These are phyloP conservation scores for Rosalia funebris DNA, from an alignment of 2,888 invertebrate species.

Conservation along the genomic window DNA sequence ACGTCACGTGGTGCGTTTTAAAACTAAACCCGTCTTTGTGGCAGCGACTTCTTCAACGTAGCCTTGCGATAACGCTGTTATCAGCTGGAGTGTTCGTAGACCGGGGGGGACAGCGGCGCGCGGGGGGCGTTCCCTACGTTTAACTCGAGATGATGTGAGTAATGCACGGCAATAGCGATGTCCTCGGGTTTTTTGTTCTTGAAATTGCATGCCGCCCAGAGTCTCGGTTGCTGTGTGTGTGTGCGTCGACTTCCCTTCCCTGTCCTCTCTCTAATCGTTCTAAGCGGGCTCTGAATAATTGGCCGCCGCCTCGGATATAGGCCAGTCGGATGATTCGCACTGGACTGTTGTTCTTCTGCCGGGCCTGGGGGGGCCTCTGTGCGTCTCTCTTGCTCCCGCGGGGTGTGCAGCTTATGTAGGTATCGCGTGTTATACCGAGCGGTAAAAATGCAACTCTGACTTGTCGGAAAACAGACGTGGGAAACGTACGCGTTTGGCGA, in stretches of 20 bases:
- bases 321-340: neutral
- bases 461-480: too few relatives aligned
- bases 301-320: neutral
- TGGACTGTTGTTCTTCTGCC: neutral
- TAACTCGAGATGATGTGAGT: conserved; percentile 10
- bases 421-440: too few relatives aligned
- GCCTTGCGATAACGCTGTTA: conserved; percentile 29
- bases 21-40: conserved; percentile 29
- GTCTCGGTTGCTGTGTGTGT: too few relatives aligned
- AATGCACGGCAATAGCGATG: conserved; percentile 10
- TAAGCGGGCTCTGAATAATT: too few relatives aligned
- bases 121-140: conserved; percentile 15
- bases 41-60: conserved; percentile 35
- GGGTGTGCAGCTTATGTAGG: too few relatives aligned
- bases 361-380: neutral
- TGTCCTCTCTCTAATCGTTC: too few relatives aligned
- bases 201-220: too few relatives aligned
- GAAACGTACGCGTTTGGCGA: too few relatives aligned
- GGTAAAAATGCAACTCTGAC: neutral
- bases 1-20: conserved; percentile 14
- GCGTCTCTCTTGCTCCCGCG: neutral
- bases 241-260: too few relatives aligned
- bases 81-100: conserved; percentile 24
- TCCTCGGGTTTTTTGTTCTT: conserved; percentile 30
- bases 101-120: conserved; percentile 10